A percentile compares a stretch with the other conserved stretches of the same genome.
Evolutionary conservation across 2,888 invertebrate genomes (phyloP).

Genomic region (Seira musarum): DNA sequence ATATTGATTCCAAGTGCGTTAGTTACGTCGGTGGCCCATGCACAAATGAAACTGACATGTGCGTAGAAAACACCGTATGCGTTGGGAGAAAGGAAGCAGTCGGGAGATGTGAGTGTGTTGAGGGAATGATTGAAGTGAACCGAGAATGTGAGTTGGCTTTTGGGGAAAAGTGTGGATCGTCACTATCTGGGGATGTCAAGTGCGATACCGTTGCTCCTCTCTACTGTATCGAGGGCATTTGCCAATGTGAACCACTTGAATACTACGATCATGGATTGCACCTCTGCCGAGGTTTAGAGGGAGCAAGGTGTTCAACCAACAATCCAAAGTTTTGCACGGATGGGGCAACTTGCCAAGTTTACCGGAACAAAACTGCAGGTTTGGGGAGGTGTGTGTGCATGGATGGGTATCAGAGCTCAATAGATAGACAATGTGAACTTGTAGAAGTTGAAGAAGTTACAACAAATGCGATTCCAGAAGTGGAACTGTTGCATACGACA

Average conservation of each 20-base stretch:
- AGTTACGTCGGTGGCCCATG: conserved; percentile 24
- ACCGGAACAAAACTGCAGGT: neutral
- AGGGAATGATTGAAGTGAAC: conserved; percentile 24
- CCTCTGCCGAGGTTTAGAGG: conserved; percentile 18
- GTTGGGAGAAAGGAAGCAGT: neutral
- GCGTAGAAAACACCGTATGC: conserved; percentile 8
- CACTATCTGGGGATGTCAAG: neutral
- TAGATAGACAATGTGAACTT: neutral
- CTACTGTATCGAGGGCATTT: conserved; percentile 17
- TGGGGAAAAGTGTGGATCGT: conserved; percentile 12
- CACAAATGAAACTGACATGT: neutral
- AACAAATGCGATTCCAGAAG: neutral
- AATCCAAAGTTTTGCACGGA: conserved; percentile 4
- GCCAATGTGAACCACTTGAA: conserved; percentile 9
- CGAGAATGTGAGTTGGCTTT: conserved; percentile 18
- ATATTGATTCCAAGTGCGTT: neutral
- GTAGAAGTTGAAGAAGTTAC: neutral
- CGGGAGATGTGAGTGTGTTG: conserved; percentile 5
- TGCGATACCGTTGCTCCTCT: conserved; percentile 22
- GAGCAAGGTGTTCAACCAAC: neutral
- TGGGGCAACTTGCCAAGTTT: conserved; percentile 19
- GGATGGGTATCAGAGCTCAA: neutral
- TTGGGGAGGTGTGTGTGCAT: conserved; percentile 1
- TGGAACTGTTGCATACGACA: neutral
- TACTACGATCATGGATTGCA: conserved; percentile 7